A percentile compares a stretch with the other conserved stretches of the same genome.
Evolutionary conservation across 2,888 invertebrate species (phyloP).

Genomic region (Sepioteuthis lessoniana): DNA sequence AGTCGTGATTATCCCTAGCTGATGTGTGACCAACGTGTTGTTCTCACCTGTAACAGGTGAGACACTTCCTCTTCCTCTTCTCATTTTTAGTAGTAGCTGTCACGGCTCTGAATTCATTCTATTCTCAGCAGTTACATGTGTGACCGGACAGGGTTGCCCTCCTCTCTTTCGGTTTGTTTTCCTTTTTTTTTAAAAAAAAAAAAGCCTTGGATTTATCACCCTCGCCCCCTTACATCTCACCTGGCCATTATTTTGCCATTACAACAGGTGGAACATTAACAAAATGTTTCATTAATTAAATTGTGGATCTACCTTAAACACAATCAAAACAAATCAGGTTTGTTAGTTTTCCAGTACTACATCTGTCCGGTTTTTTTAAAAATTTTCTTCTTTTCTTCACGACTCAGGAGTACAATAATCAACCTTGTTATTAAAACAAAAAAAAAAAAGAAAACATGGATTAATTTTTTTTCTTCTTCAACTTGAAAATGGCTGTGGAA

Average conservation of each 20-base stretch:
- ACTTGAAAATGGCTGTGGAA: too few species aligned
- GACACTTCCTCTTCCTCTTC: not conserved
- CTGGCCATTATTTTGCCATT: not conserved
- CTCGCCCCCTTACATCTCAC: not conserved
- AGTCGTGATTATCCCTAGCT: not conserved
- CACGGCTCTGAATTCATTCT: not conserved
- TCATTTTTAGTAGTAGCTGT: not conserved
- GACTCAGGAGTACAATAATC: too few species aligned
- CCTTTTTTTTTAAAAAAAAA: not conserved
- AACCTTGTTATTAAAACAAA: too few species aligned
- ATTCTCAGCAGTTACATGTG: not conserved
- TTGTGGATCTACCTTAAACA: not conserved
- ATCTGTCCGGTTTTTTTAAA: too few species aligned
- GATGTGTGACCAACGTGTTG: slow-evolving; percentile 36
- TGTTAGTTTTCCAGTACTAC: too few species aligned
- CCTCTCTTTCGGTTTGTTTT: not conserved
- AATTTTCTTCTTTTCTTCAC: too few species aligned
- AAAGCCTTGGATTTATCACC: not conserved
- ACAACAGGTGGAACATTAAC: not conserved
- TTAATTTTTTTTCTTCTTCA: too few species aligned
- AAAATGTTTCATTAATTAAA: not conserved
- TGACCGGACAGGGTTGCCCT: not conserved
- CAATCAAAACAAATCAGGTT: not conserved
- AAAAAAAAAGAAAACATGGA: too few species aligned
- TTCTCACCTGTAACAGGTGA: not conserved